phyloP scores from a whole-genome alignment of 2,797 vertebrate species.

The Neosilurus mollespiculum region DNA sequence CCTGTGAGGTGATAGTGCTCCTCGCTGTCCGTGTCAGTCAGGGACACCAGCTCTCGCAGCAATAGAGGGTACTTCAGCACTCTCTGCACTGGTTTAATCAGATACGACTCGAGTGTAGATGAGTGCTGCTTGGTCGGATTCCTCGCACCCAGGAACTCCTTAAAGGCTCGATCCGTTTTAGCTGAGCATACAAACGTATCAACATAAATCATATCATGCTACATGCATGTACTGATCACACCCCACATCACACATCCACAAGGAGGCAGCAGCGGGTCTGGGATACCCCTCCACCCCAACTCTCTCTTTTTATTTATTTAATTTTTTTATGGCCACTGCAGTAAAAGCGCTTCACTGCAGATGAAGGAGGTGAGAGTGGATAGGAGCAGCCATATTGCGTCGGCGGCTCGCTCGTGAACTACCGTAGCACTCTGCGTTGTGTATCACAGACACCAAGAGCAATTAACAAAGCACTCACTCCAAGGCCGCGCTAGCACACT shows the following conservation, averaged over 20 bases:
- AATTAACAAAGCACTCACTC: conserved; percentile 73
- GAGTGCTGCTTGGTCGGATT: conserved; percentile 98
- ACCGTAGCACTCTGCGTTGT: background rate
- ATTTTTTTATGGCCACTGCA: conserved; percentile 9
- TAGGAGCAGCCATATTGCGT: conserved; percentile 4
- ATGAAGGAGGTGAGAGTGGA: conserved; percentile 15
- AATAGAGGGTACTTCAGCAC: conserved; percentile 97
- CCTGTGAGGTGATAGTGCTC: conserved; percentile 96
- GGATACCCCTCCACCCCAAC: conserved; percentile 26
- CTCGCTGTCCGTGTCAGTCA: conserved; percentile 91
- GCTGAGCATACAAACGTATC: conserved; percentile 66
- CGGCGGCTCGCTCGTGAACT: background rate
- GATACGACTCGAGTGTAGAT: conserved; percentile 94
- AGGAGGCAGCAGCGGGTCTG: conserved; percentile 64
- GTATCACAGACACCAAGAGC: conserved; percentile 52
- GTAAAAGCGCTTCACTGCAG: conserved; percentile 5
- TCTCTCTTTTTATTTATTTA: background rate
- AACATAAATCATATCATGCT: conserved; percentile 20
- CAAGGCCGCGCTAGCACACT: conserved; percentile 68
- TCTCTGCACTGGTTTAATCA: conserved; percentile 97
- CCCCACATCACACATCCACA: conserved; percentile 62
- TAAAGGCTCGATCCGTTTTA: conserved; percentile 92
- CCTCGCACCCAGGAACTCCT: conserved; percentile 88
- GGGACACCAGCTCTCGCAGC: conserved; percentile 91
- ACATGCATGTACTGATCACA: conserved; percentile 1